Evolutionary conservation across 53 echinoderm and acorn worm species (phyloP), one percentile per base, ranked within the genome.

Genomic region (Hippasteria phrygiana): DNA sequence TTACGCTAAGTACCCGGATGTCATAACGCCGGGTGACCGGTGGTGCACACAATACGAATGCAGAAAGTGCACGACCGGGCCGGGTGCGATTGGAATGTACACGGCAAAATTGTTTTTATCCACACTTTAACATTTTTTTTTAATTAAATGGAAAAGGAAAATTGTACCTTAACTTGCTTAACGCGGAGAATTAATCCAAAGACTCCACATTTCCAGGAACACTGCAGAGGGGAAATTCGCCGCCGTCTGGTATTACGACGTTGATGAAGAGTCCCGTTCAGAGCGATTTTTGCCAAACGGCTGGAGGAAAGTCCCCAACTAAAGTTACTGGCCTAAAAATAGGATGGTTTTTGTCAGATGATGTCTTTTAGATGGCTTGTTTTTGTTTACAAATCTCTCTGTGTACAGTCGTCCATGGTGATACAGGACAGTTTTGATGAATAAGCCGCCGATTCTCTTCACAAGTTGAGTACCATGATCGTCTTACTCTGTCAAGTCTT

Each of bases 381-480:
- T 54, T 56, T 75, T 74, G 29, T 73, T 74, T 9, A 87, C 55
- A 51, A 26, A 87, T 72, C 74, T 35, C 39, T 74, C 64, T 0
- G 88, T 56, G 75, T 56, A 88, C 17, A 76, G 83, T 27, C 63
- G 37, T 55, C 85, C 65, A 45, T 91, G 55, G 67, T 67, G 75
- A 53, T 50, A 51, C 46, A 91, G 87, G 5, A 65, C 39, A 22
- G 78, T 91, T 29, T 54, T 13, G 42, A 87, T 17, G 50, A 76
- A 87, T 11, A 88, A 4, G 6, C 14, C 40, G n/a, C 75, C 62
- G 75, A 88, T 88, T 50, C 24, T 88, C 29, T 77, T 74, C 55
- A 88, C 45, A 26, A 88, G 78, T 47, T 88, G 88, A 20, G 33
- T 75, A 36, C 62, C 62, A 31, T 88, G 88, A 33, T 78, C 78